These are phyloP conservation scores for Oncorhynchus kisutch DNA, from an alignment of 2,113 vertebrate genomes.

Conservation along the genomic window DNA sequence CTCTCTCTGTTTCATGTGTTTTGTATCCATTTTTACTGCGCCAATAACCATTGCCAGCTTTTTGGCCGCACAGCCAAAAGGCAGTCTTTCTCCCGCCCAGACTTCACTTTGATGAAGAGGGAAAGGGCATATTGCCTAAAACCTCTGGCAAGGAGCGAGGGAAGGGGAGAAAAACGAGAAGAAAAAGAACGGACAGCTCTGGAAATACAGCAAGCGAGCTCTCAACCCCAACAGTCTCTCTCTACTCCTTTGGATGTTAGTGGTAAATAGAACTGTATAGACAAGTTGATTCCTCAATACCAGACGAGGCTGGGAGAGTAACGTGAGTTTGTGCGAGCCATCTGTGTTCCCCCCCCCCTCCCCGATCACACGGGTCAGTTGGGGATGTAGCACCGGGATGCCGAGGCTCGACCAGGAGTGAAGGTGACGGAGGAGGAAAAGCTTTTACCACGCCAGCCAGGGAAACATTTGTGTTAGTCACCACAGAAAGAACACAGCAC, in stretches of 20 bases:
- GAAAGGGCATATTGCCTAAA: constrained; percentile 56
- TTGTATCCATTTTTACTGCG: constrained; percentile 75
- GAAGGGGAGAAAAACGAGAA: constrained; percentile 19
- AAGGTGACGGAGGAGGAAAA: constrained; percentile 64
- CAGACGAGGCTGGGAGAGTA: constrained; percentile 40
- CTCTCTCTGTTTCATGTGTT: constrained; percentile 75
- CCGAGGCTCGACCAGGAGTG: constrained; percentile 53
- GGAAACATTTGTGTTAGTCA: constrained; percentile 56
- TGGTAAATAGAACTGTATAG: background rate
- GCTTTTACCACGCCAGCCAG: constrained; percentile 69
- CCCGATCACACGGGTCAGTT: constrained; percentile 64
- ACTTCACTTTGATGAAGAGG: constrained; percentile 61
- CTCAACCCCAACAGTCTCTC: constrained; percentile 31
- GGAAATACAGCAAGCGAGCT: constrained; percentile 47
- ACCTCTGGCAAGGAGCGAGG: constrained; percentile 55
- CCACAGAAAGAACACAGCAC: constrained; percentile 56
- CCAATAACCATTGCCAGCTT: constrained; percentile 72
- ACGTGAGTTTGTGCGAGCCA: constrained; percentile 40
- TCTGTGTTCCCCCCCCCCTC: constrained; percentile 25
- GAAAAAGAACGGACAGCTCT: constrained; percentile 41
- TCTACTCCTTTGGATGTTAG: constrained; percentile 32
- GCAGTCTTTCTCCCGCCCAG: constrained; percentile 13
- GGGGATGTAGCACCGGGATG: constrained; percentile 57
- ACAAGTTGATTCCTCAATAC: constrained; percentile 26
- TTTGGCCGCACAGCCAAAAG: constrained; percentile 64